Evolutionary conservation across 2,888 invertebrate species (phyloP).

Genomic region (Laspeyria flexula): DNA sequence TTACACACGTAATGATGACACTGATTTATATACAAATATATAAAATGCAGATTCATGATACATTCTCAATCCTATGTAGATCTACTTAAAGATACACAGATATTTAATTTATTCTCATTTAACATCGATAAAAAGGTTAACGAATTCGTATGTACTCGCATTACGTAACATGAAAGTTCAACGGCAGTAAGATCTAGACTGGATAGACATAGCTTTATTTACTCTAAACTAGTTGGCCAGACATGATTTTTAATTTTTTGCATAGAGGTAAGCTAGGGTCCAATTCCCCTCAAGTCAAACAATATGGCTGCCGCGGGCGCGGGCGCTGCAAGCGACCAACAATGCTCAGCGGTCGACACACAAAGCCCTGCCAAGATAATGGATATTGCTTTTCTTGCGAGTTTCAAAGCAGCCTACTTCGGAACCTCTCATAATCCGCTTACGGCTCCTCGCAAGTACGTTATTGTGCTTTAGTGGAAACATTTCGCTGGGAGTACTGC

Average conservation of each 20-base stretch:
- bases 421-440: constrained; percentile 83
- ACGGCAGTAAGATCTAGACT: neutral
- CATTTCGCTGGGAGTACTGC: constrained; percentile 64
- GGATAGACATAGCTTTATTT: neutral
- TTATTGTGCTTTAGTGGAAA: constrained; percentile 71
- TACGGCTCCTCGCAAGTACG: constrained; percentile 76
- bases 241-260: constrained; percentile 44
- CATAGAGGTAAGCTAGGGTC: constrained; percentile 45
- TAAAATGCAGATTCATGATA: too few relatives aligned
- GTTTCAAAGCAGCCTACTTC: constrained; percentile 84
- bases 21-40: too few relatives aligned
- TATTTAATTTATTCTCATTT: too few relatives aligned
- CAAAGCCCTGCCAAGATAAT: constrained; percentile 80
- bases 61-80: too few relatives aligned
- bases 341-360: constrained; percentile 70
- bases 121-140: too few relatives aligned
- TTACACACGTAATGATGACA: constrained; percentile 5
- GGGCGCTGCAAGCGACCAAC: constrained; percentile 65
- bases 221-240: neutral
- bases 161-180: too few relatives aligned
- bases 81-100: too few relatives aligned
- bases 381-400: constrained; percentile 85
- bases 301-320: constrained; percentile 55
- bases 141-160: too few relatives aligned
- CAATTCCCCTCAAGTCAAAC: constrained; percentile 58